Percentiles rank a stretch among this genome's conserved stretches.
These are phyloP conservation scores for Corynorhinus townsendii DNA, from an alignment of 2,113 vertebrate species.

Conservation along the genomic window DNA sequence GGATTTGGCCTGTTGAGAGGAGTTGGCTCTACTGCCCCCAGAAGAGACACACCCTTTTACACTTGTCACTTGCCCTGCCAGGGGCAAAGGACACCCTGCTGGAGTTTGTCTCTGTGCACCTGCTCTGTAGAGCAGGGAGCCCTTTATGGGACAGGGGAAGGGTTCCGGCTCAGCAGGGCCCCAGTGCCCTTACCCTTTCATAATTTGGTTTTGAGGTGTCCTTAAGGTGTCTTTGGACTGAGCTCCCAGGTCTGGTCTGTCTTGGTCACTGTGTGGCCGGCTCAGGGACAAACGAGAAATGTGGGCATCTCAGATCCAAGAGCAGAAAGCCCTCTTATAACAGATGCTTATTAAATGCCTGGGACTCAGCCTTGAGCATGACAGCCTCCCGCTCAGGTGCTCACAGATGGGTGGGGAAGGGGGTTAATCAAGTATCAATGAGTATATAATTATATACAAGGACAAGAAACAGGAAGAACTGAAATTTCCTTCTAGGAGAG, in stretches of 20 bases:
- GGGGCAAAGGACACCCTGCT: not conserved
- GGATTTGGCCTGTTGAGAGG: not conserved
- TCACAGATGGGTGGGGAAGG: rapidly evolving
- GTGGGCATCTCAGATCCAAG: rapidly evolving
- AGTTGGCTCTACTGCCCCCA: not conserved
- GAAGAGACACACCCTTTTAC: not conserved
- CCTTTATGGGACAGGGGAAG: not conserved
- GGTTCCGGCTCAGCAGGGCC: not conserved
- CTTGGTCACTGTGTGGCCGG: not conserved
- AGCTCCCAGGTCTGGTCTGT: not conserved
- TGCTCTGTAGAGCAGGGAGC: not conserved
- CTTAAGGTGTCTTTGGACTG: not conserved
- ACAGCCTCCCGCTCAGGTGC: rapidly evolving
- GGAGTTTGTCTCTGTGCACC: not conserved
- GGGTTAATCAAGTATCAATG: not conserved
- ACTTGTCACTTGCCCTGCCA: not conserved
- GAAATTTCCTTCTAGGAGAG: not conserved
- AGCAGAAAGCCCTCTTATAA: not conserved
- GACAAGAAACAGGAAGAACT: not conserved
- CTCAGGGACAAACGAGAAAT: not conserved
- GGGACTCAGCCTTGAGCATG: not conserved
- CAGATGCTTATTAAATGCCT: not conserved
- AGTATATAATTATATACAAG: not conserved
- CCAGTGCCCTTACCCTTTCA: not conserved
- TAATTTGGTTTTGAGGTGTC: not conserved